phyloP scores from a whole-genome alignment of 2,113 vertebrate genomes.

The Zosterops japonicus region DNA sequence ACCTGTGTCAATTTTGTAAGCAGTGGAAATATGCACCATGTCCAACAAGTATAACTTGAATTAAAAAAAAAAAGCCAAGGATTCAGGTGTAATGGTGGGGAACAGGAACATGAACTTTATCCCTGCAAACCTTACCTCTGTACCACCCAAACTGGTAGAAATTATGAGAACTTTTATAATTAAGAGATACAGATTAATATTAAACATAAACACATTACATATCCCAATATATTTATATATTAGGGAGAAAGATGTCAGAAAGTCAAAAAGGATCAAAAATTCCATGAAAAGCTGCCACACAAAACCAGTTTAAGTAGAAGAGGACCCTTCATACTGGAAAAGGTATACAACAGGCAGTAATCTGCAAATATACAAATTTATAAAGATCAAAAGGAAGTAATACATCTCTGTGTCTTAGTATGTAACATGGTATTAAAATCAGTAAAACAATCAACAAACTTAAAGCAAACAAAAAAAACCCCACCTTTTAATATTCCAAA shows the following conservation, averaged over 20 bases:
- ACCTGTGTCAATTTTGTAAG: background rate
- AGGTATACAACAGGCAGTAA: fast-evolving
- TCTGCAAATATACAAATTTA: background rate
- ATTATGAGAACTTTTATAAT: background rate
- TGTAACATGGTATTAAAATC: background rate
- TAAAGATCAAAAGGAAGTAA: background rate
- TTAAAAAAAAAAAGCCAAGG: background rate
- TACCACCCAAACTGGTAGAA: background rate
- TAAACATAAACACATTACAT: background rate
- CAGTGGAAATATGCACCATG: background rate
- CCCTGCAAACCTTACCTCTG: background rate
- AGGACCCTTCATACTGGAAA: background rate
- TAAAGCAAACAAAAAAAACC: fast-evolving
- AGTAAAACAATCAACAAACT: background rate
- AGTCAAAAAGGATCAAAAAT: background rate
- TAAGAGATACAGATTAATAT: background rate
- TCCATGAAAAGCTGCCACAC: background rate
- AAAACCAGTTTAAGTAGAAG: background rate
- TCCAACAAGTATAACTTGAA: background rate
- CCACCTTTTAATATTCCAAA: background rate
- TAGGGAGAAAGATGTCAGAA: background rate
- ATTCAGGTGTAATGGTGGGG: background rate
- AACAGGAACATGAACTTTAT: background rate
- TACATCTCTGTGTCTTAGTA: background rate
- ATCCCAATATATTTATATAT: background rate